Base-by-base conservation (phyloP, 2,113 vertebrate genomes). In the Drymodes brunneopygia region DNA sequence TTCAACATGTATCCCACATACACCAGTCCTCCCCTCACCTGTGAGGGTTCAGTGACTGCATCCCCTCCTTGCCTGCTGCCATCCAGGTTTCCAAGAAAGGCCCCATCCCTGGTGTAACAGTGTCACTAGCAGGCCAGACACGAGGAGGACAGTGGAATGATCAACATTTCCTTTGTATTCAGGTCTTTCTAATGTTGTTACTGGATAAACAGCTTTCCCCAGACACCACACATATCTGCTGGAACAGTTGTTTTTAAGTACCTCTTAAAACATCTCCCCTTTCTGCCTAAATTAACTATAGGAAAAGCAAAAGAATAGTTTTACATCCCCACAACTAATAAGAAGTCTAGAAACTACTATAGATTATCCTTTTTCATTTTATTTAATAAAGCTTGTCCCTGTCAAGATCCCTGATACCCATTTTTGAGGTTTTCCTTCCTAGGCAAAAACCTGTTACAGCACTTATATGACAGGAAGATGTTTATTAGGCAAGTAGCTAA, bases 1-100 rank as follows among this genome's bases (percentile, higher is more conserved):
- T 19, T 16, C 9, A 4, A 18, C 33, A 24, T 0, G 0, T 35
- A 33, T 27, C 8, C 48, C 12, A 17, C n/a, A 2, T 2, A 4
- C 2, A 0, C 8, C 29, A 65, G 29, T 33, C 36, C 47, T 62
- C 24, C 42, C 18, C 33, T 54, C 0, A 0, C 23, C 29, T 36
- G 15, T 7, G 45, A 62, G 51, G 15, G 4, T 25, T 11, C 5
- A 0, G 31, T 6, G 28, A 27, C n/a, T 22, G 33, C 44, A 19
- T 2, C 1, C 3, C 42, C 71, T 69, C 27, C 28, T 29, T 64
- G 36, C 58, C 71, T 64, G 47, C 25, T 85, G 36, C 81, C 50
- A 22, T 9, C 18, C 21, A 2, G 10, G 13, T 15, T 53, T 20
- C 64, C 53, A 8, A 0, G 12, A 28, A 56, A 19, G 31, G 11